Percentiles rank a stretch among this genome's conserved stretches.
These are phyloP conservation scores for Salarias fasciatus DNA, from an alignment of 2,797 vertebrate species.

Conservation along the genomic window DNA sequence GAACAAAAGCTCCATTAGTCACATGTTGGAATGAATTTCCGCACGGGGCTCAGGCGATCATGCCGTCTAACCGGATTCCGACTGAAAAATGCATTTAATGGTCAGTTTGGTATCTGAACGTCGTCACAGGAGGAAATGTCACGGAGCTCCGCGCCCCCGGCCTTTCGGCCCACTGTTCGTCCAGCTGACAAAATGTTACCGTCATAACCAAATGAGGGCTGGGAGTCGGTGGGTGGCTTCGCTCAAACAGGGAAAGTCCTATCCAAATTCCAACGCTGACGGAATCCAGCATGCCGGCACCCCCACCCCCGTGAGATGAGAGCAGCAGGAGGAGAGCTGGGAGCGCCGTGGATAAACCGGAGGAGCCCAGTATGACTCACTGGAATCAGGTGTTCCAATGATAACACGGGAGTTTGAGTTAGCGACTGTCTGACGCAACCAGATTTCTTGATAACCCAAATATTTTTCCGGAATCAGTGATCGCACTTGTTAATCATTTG, in stretches of 20 bases:
- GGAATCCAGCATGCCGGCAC: slow-evolving; percentile 66
- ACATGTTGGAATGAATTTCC: background rate
- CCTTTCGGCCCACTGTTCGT: slow-evolving; percentile 64
- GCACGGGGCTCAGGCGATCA: slow-evolving; percentile 15
- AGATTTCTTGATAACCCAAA: slow-evolving; percentile 62
- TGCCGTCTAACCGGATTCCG: slow-evolving; percentile 27
- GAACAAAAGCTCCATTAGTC: too few relatives aligned
- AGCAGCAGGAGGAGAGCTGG: slow-evolving; percentile 59
- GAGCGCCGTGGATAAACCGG: slow-evolving; percentile 42
- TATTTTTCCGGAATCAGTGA: slow-evolving; percentile 49
- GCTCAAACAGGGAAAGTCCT: slow-evolving; percentile 67
- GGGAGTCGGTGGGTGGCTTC: slow-evolving; percentile 64
- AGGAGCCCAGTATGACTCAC: slow-evolving; percentile 66
- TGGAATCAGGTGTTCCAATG: slow-evolving; percentile 74
- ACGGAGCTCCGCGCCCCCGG: slow-evolving; percentile 59
- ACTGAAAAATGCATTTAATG: slow-evolving; percentile 38
- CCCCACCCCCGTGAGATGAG: slow-evolving; percentile 44
- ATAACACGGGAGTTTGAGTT: slow-evolving; percentile 62
- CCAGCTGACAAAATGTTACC: slow-evolving; percentile 65
- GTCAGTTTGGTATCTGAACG: slow-evolving; percentile 58
- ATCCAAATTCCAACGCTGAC: slow-evolving; percentile 70
- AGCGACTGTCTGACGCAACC: slow-evolving; percentile 62
- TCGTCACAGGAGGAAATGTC: slow-evolving; percentile 78
- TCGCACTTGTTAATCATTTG: slow-evolving; percentile 31
- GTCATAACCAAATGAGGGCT: slow-evolving; percentile 76